Evolutionary conservation across 2,888 invertebrate genomes (phyloP).

Genomic region (Axea sp.): DNA sequence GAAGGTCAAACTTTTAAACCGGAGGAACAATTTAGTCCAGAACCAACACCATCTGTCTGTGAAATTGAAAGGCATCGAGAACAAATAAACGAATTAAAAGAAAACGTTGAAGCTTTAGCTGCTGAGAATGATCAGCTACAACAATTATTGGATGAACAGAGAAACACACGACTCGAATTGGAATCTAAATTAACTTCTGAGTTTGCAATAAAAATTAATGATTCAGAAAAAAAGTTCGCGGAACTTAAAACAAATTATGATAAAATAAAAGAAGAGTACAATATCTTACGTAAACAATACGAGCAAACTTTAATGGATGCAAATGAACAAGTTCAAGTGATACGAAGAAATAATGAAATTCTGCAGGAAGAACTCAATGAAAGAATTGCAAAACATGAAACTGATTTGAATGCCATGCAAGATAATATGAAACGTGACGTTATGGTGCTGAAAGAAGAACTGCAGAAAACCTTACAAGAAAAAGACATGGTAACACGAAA

Average conservation of each 20-base stretch:
- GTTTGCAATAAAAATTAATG: constrained; percentile 64
- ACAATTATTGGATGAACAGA: constrained; percentile 81
- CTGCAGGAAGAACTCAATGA: constrained; percentile 66
- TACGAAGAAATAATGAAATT: constrained; percentile 66
- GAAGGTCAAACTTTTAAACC: constrained; percentile 16
- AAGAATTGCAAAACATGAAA: constrained; percentile 65
- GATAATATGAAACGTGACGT: constrained; percentile 56
- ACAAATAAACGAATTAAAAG: constrained; percentile 81
- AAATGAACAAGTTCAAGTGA: constrained; percentile 67
- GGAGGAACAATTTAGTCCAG: constrained; percentile 2
- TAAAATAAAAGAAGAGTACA: constrained; percentile 68
- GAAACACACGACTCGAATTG: constrained; percentile 71
- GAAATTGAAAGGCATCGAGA: constrained; percentile 65
- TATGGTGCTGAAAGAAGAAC: constrained; percentile 52
- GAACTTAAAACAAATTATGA: constrained; percentile 64
- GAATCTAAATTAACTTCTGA: constrained; percentile 61
- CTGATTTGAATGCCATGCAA: constrained; percentile 55
- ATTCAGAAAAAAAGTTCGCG: constrained; percentile 64
- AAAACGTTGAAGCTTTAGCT: constrained; percentile 82
- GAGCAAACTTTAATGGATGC: constrained; percentile 71
- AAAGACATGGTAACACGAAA: constrained; percentile 75
- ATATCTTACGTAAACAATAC: constrained; percentile 66
- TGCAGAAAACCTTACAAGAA: constrained; percentile 60
- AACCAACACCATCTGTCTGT: constrained; percentile 17
- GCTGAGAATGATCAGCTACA: constrained; percentile 83